A percentile compares a stretch with the other conserved stretches of the same genome.
Conservation (phyloP, 2,888 invertebrate species). For the Eumerus sabulonum region DNA sequence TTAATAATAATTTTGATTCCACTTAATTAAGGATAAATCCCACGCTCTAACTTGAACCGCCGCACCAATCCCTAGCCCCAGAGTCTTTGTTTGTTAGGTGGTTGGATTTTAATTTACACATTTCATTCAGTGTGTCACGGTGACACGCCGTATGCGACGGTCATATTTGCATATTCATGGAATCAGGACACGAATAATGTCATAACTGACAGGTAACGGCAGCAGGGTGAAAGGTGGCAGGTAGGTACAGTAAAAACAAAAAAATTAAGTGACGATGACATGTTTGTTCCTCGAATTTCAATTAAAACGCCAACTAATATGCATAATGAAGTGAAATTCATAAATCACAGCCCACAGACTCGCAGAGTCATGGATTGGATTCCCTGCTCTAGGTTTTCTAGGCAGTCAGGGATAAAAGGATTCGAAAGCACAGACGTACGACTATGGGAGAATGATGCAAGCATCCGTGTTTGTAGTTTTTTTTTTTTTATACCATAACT, state of each 20-base stretch:
- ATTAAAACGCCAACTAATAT: slow-evolving; percentile 35
- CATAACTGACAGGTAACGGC: slow-evolving; percentile 3
- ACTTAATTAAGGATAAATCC: too few relatives aligned
- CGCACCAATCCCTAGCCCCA: too few relatives aligned
- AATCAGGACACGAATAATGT: neutral
- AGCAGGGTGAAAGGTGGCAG: too few relatives aligned
- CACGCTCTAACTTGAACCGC: too few relatives aligned
- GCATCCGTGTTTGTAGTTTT: too few relatives aligned
- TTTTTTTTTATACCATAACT: slow-evolving; percentile 12
- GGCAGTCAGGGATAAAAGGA: too few relatives aligned
- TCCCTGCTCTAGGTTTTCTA: too few relatives aligned
- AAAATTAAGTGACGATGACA: slow-evolving; percentile 25
- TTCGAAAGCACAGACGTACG: too few relatives aligned
- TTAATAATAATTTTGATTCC: too few relatives aligned
- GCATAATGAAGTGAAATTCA: slow-evolving; percentile 43
- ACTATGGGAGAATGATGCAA: too few relatives aligned
- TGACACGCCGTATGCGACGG: neutral
- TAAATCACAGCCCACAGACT: slow-evolving; percentile 24
- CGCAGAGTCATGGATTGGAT: neutral
- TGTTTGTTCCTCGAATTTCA: slow-evolving; percentile 37
- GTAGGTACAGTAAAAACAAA: neutral
- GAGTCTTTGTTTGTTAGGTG: too few relatives aligned
- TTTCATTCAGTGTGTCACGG: neutral
- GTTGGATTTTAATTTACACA: too few relatives aligned
- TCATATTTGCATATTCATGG: slow-evolving; percentile 4